Base-by-base conservation (phyloP, 2,888 invertebrate species). In the Apotomis turbidana region DNA sequence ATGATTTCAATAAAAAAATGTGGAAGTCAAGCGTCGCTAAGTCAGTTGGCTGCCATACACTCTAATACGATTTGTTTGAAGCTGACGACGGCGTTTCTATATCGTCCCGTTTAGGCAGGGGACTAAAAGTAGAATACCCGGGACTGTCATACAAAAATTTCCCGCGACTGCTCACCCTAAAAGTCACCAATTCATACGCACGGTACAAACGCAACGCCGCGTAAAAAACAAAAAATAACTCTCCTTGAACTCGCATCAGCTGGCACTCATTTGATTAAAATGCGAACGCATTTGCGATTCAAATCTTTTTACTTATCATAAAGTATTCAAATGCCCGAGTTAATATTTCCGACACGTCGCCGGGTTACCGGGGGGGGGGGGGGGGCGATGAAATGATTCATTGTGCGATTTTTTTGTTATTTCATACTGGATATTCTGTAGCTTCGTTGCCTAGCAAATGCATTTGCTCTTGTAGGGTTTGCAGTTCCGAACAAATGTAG, bases 271-370 rank as follows among this genome's bases (percentile, higher is more conserved):
- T 87, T 89, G 88, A 90, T 91, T 91, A 90, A 91, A 91, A 91
- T 88, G 87, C 88, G 88, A 89, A 87, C 86, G 89, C 88, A 91
- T 91, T 91, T 90, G 90, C 84, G 86, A 91, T 91, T 91, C 91
- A 90, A 91, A 91, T 92, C 88, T 87, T 89, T 85, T 87, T 90
- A 89, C 91, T 88, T 90, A 90, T 91, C 92, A 90, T 91, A 91
- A 92, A 91, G 89, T 89, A 91, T 91, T 92, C 90, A 91, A 92
- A 92, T 90, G 87, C 80, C 82, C 83, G 82, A 85, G 89, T 91
- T 91, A 89, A 91, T 91, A 91, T 91, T 91, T 89, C 87, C 87
- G 88, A 89, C 91, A 89, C 90, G 91, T 91, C 83, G 82, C 80
- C 79, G 80, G 80, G 79, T 41, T 6, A 41, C 41, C 83, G 79